phyloP scores from a whole-genome alignment of 2,797 vertebrate species.

The Clarias laeviceps region DNA sequence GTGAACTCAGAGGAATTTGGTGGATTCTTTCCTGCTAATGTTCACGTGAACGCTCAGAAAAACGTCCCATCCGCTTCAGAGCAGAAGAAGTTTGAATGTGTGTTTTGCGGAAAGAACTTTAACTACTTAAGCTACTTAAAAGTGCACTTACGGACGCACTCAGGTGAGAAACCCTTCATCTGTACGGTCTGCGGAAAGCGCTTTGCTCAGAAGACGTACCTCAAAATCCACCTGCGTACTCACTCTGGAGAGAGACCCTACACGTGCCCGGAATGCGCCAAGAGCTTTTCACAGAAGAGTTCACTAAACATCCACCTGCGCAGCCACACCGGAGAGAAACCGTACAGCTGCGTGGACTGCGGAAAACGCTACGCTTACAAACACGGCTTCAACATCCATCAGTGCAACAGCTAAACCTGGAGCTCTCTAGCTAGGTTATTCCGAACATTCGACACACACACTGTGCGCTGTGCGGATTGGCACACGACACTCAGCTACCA shows the following conservation, averaged over 20 bases:
- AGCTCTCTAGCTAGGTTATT: not conserved
- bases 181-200: slow-evolving; percentile 77
- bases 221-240: slow-evolving; percentile 77
- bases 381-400: slow-evolving; percentile 79
- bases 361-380: slow-evolving; percentile 80
- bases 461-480: slow-evolving; percentile 32
- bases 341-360: slow-evolving; percentile 80
- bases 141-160: slow-evolving; percentile 77
- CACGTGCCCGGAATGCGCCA: slow-evolving; percentile 76
- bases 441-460: slow-evolving; percentile 14
- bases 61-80: slow-evolving; percentile 59
- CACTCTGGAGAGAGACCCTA: slow-evolving; percentile 81
- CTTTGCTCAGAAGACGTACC: slow-evolving; percentile 80
- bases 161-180: slow-evolving; percentile 77
- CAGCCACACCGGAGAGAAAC: slow-evolving; percentile 79
- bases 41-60: slow-evolving; percentile 52
- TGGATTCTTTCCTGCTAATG: slow-evolving; percentile 51
- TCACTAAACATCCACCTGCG: slow-evolving; percentile 79
- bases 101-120: slow-evolving; percentile 78
- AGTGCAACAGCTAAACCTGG: slow-evolving; percentile 68
- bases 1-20: slow-evolving; percentile 52
- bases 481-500: slow-evolving; percentile 17
- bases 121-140: slow-evolving; percentile 78
- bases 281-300: slow-evolving; percentile 81
- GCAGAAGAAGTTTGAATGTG: slow-evolving; percentile 73